Conservation (phyloP, 2,113 vertebrate genomes). For the Heptranchias perlo region DNA sequence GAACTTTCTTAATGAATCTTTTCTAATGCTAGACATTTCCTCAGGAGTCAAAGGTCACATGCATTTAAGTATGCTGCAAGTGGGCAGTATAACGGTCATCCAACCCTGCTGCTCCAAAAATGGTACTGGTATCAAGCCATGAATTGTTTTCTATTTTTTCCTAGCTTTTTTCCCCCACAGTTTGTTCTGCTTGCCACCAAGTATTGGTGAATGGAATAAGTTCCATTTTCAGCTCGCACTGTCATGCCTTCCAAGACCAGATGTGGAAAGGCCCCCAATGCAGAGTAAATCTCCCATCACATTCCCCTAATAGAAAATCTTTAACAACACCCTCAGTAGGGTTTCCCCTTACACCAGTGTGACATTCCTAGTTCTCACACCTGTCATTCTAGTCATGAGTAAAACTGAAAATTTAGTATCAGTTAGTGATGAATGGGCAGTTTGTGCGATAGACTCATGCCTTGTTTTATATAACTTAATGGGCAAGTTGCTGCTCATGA, state of each 20-base stretch:
- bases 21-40: not conserved
- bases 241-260: not conserved
- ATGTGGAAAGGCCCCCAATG: not conserved
- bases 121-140: not conserved
- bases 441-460: not conserved
- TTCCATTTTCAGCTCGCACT: not conserved
- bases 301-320: not conserved
- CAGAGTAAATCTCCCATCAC: not conserved
- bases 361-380: not conserved
- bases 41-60: not conserved
- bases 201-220: not conserved
- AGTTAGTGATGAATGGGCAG: not conserved
- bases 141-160: not conserved
- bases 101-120: not conserved
- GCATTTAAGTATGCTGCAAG: not conserved
- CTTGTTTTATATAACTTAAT: no score
- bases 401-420: not conserved
- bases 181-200: not conserved
- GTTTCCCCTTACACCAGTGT: not conserved
- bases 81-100: not conserved
- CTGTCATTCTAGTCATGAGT: not conserved
- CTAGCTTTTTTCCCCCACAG: not conserved
- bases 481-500: no score
- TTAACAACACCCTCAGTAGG: not conserved
- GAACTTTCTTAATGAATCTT: not conserved